Evolutionary conservation across 2,888 invertebrate species (phyloP).

Genomic region (Linnaemya vulpina): DNA sequence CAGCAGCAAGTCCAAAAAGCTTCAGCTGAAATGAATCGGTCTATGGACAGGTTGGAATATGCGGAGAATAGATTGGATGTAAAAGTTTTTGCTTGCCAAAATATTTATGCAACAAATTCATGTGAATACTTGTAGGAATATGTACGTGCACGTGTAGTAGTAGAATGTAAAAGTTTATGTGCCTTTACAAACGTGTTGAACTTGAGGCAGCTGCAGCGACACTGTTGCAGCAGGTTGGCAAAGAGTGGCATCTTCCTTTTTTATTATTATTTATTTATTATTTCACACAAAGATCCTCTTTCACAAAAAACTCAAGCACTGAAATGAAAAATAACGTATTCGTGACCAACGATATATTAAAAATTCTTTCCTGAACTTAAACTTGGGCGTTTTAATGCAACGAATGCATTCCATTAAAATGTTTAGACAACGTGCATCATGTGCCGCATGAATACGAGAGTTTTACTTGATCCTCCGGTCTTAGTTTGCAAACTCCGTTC

Average conservation of each 20-base stretch:
- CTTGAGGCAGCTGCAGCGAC: conserved; percentile 1
- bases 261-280: background rate
- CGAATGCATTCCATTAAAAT: conserved; percentile 12
- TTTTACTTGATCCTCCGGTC: conserved; percentile 21
- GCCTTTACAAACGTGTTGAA: background rate
- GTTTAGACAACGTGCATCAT: conserved; percentile 6
- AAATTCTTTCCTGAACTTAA: too few species aligned
- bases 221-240: background rate
- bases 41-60: conserved; percentile 35
- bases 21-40: conserved; percentile 33
- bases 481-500: conserved; percentile 15
- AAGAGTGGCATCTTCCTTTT: conserved; percentile 6
- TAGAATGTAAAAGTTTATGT: conserved; percentile 1
- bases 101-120: conserved; percentile 35
- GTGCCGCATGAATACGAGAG: conserved; percentile 19
- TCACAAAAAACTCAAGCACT: too few species aligned
- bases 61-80: conserved; percentile 32
- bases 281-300: too few species aligned
- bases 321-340: too few species aligned
- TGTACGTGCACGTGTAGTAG: background rate
- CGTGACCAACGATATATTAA: too few species aligned
- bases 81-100: conserved; percentile 43
- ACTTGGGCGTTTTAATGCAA: background rate
- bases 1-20: conserved; percentile 37
- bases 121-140: conserved; percentile 11